Evolutionary conservation across 2,113 vertebrate species (phyloP), one percentile per base, ranked within the genome.

Genomic region (Nicator chloris): DNA sequence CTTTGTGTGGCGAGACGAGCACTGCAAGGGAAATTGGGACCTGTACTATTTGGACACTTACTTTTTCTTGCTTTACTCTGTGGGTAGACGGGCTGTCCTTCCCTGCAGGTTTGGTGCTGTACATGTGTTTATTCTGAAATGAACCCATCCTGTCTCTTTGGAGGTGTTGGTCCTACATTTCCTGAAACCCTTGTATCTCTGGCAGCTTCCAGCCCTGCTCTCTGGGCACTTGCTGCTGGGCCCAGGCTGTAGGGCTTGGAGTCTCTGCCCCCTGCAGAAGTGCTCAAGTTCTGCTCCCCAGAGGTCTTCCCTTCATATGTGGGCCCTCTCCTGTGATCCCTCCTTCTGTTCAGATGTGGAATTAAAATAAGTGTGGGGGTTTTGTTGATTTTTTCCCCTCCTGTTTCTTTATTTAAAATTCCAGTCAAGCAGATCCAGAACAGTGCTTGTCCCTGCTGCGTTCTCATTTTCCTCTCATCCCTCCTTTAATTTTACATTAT

Each of bases 401-500:
- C 24, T 2, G 13, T 60, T 66, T 54, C 63, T 94, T 90, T 86
- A 90, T 92, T 95, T 92, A 88, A 94, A 94, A 88, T 86, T 86
- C 69, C 57, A 72, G 81, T 84, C 85, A 49, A 78, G 65, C 80
- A 50, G 69, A 79, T 86, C 88, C 66, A 63, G 71, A 94, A 66
- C 56, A 90, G 37, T 63, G 63, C 65, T 60, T 42, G 72, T 93
- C 82, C 82, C 81, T 82, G 56, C 88, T 69, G 86, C 2, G 8
- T 88, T 95, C 79, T 94, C 85, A 49, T 94, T 92, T 93, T 96
- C 76, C 35, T 81, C 59, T 59, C 64, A 65, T 75, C 88, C 76
- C 72, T 78, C 42, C 70, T 93, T 94, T 73, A 80, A 45, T 63
- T 92, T 95, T 65, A 64, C 65, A 44, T 56, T 94, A 90, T 90